These are phyloP conservation scores for Macropus fuliginosus DNA, from an alignment of 2,797 vertebrate species.

Conservation along the genomic window DNA sequence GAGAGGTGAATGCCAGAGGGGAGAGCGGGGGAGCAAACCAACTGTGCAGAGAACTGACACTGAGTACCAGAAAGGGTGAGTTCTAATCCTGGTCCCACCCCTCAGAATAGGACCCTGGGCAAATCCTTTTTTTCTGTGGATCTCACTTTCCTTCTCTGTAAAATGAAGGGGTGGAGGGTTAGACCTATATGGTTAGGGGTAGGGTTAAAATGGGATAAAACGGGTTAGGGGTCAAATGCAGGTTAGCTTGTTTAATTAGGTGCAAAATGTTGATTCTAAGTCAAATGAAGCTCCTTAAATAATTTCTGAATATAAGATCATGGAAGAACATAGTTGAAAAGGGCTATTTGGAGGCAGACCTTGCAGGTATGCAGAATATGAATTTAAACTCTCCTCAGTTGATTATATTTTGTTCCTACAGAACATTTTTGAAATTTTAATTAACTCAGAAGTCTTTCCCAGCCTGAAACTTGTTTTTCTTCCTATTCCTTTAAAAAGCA, in stretches of 20 bases:
- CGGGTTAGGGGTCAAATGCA: neutral
- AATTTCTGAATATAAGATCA: neutral
- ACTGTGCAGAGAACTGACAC: neutral
- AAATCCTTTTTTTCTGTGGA: neutral
- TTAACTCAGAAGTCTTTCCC: slow-evolving; percentile 15
- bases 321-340: neutral
- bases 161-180: neutral
- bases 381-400: neutral
- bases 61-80: neutral
- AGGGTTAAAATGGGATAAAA: neutral
- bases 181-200: neutral
- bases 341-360: neutral
- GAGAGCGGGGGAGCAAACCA: neutral
- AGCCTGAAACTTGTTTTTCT: neutral
- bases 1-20: neutral
- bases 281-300: slow-evolving; percentile 26
- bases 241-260: too few relatives aligned
- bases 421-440: slow-evolving; percentile 24
- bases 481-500: neutral
- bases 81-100: neutral
- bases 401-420: slow-evolving; percentile 32
- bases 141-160: neutral
- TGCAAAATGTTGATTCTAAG: neutral
- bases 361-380: neutral
- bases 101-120: neutral